These are phyloP conservation scores for Drosophila equinoxialis DNA, from an alignment of 1,140 invertebrate species.

Conservation along the genomic window DNA sequence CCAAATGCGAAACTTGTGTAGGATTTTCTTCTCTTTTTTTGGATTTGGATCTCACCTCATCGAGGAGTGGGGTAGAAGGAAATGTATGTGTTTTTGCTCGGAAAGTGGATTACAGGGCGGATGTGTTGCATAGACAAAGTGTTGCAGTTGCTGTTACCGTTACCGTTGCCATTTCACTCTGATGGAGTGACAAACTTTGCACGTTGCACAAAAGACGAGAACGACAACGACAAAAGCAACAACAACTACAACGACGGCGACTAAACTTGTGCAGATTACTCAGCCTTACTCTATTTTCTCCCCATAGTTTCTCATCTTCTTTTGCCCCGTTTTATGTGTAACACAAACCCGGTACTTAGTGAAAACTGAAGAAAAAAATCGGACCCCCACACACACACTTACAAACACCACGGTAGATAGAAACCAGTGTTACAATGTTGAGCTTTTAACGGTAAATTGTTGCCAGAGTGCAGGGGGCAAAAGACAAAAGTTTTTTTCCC, in stretches of 20 bases:
- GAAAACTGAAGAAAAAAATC: slow-evolving; percentile 61
- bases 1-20: slow-evolving; percentile 78
- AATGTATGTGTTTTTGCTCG: slow-evolving; percentile 22
- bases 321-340: slow-evolving; percentile 58
- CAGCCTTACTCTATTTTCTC: slow-evolving; percentile 18
- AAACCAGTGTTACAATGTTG: slow-evolving; percentile 79
- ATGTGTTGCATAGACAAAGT: slow-evolving; percentile 56
- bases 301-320: slow-evolving; percentile 30
- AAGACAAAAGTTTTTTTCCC: slow-evolving; percentile 62
- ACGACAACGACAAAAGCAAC: background rate
- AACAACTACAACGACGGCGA: slow-evolving; percentile 8
- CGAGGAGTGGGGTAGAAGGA: background rate
- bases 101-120: slow-evolving; percentile 55
- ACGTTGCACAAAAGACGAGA: slow-evolving; percentile 67
- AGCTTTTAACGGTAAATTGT: slow-evolving; percentile 78
- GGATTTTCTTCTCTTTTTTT: slow-evolving; percentile 43
- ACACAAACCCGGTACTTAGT: slow-evolving; percentile 75
- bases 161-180: slow-evolving; percentile 55
- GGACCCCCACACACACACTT: background rate
- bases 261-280: slow-evolving; percentile 72
- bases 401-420: slow-evolving; percentile 9
- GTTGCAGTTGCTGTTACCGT: slow-evolving; percentile 39
- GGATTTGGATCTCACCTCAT: slow-evolving; percentile 26
- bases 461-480: slow-evolving; percentile 50
- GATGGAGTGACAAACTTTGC: slow-evolving; percentile 77